Evolutionary conservation across 2,888 invertebrate genomes (phyloP).

Genomic region (Trisateles emortualis): DNA sequence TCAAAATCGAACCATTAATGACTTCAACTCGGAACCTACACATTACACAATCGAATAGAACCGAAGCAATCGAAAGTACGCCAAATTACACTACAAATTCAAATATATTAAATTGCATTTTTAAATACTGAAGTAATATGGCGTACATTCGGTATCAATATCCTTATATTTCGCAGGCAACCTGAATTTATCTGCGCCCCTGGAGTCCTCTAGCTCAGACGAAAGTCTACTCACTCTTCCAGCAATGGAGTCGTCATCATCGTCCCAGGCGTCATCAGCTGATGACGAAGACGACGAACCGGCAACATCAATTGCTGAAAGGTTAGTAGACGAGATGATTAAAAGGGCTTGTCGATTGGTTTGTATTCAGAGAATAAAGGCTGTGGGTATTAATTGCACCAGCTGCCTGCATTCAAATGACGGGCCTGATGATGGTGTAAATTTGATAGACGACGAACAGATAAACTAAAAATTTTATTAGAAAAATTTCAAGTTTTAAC

Average conservation of each 20-base stretch:
- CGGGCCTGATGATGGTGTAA: neutral
- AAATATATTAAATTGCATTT: too few relatives aligned
- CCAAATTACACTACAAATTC: too few relatives aligned
- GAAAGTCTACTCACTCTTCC: slow-evolving; percentile 60
- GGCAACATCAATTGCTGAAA: slow-evolving; percentile 32
- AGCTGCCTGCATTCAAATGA: neutral
- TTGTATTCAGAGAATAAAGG: slow-evolving; percentile 16
- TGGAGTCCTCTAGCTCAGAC: slow-evolving; percentile 63
- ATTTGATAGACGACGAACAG: too few relatives aligned
- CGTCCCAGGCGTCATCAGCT: slow-evolving; percentile 53
- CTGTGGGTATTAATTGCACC: slow-evolving; percentile 11
- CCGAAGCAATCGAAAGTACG: too few relatives aligned
- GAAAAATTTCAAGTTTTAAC: too few relatives aligned
- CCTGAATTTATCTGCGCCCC: slow-evolving; percentile 48
- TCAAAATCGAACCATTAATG: too few relatives aligned
- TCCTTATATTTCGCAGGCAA: slow-evolving; percentile 53
- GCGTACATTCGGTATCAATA: neutral
- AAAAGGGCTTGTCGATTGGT: neutral
- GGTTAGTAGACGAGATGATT: slow-evolving; percentile 41
- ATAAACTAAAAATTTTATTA: too few relatives aligned
- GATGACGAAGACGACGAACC: slow-evolving; percentile 71
- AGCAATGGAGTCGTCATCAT: slow-evolving; percentile 44
- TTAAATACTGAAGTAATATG: too few relatives aligned
- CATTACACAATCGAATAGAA: too few relatives aligned
- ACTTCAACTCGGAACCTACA: too few relatives aligned